These are phyloP conservation scores for Lethenteron camtschaticum DNA, from an alignment of 2,113 vertebrate species.

Conservation along the genomic window DNA sequence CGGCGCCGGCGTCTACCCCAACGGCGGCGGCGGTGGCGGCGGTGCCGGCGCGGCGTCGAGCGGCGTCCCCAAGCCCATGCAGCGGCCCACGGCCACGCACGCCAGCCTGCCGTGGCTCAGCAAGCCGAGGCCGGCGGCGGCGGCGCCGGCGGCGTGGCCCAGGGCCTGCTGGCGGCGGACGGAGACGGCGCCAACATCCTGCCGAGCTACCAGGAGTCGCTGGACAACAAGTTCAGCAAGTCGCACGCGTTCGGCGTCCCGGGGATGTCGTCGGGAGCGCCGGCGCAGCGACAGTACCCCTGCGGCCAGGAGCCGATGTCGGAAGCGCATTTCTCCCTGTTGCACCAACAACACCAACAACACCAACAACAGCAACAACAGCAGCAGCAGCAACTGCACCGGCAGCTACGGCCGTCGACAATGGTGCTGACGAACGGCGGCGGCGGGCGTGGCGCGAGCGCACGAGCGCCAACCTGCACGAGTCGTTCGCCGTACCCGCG, in stretches of 20 bases:
- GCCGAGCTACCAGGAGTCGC: no score
- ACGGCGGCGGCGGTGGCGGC: background rate
- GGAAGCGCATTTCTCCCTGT: background rate
- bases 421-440: background rate
- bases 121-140: no score
- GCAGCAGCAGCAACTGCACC: background rate
- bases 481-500: background rate
- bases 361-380: background rate
- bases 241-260: constrained; percentile 1
- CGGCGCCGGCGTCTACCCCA: background rate
- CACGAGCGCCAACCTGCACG: background rate
- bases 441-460: background rate
- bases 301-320: background rate
- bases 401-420: background rate
- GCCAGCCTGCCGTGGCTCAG: background rate
- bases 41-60: background rate
- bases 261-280: no score
- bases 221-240: constrained; percentile 1
- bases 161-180: no score
- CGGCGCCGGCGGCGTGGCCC: no score
- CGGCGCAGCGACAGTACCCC: background rate
- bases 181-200: no score
- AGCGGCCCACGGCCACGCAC: background rate
- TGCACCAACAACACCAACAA: background rate
- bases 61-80: background rate